Percentiles rank a stretch among this genome's conserved stretches.
phyloP scores from a whole-genome alignment of 92 coral and sea anemone genomes.

The Parazoanthus atlanticus region DNA sequence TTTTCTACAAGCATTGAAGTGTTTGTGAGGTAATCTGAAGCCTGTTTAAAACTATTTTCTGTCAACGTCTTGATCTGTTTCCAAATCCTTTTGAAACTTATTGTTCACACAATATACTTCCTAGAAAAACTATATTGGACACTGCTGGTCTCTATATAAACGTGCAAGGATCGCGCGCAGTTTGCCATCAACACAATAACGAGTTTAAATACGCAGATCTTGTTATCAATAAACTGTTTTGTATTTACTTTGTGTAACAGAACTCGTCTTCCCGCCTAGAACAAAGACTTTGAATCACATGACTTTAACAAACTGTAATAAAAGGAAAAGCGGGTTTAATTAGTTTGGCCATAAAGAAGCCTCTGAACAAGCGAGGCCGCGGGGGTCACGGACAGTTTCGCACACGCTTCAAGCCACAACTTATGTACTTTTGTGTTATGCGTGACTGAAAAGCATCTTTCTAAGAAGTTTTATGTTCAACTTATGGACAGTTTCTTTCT shows the following conservation, averaged over 20 bases:
- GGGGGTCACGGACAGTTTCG: conserved; percentile 9
- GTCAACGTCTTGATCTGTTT: background rate
- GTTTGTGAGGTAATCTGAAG: conserved; percentile 3
- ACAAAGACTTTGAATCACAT: conserved; percentile 38
- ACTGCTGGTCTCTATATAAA: conserved; percentile 2
- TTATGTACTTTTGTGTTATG: background rate
- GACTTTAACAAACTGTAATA: conserved; percentile 21
- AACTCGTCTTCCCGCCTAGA: conserved; percentile 9
- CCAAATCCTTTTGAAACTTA: background rate
- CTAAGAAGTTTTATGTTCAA: conserved; percentile 1
- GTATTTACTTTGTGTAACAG: conserved; percentile 4
- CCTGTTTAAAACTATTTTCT: background rate
- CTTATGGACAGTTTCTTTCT: background rate
- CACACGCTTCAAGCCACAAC: background rate
- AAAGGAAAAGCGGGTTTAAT: conserved; percentile 1
- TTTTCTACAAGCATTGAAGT: conserved; percentile 13
- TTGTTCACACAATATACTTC: background rate
- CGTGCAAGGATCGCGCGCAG: background rate
- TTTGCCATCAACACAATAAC: conserved; percentile 17
- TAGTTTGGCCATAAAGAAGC: background rate
- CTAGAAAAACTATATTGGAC: background rate
- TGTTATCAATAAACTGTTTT: conserved; percentile 19
- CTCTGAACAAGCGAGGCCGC: conserved; percentile 3
- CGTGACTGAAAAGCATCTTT: background rate
- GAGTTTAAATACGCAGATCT: conserved; percentile 12